Evolutionary conservation across 1,140 invertebrate species (phyloP).

Genomic region (Hypsibius dujardini): DNA sequence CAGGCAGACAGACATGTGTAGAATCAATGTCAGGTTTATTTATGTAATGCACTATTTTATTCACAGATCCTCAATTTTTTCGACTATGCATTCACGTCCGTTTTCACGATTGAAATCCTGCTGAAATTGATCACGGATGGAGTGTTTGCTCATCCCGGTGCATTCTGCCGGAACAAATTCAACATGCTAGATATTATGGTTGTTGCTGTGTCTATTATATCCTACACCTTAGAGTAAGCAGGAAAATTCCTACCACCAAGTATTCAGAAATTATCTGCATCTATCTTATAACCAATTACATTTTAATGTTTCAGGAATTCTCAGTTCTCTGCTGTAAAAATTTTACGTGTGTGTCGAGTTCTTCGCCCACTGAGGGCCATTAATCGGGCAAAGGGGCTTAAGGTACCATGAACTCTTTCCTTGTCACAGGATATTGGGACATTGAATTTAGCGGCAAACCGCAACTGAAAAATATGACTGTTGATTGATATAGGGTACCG

Average conservation of each 20-base stretch:
- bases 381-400: constrained; percentile 97
- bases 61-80: constrained; percentile 81
- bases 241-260: background rate
- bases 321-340: constrained; percentile 82
- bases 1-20: too few relatives aligned
- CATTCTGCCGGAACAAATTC: constrained; percentile 94
- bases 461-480: too few relatives aligned
- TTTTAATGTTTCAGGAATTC: constrained; percentile 2
- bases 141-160: constrained; percentile 85
- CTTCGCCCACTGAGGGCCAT: constrained; percentile 92
- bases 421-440: too few relatives aligned
- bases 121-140: constrained; percentile 93
- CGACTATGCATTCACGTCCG: constrained; percentile 93
- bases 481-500: too few relatives aligned
- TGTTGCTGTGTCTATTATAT: constrained; percentile 89
- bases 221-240: constrained; percentile 69
- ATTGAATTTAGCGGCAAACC: too few relatives aligned
- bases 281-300: background rate
- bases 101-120: constrained; percentile 93
- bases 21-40: too few relatives aligned
- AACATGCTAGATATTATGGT: constrained; percentile 95
- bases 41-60: constrained; percentile 16
- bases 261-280: background rate
- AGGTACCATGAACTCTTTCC: constrained; percentile 46
- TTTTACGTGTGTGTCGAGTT: constrained; percentile 90